Conservation (phyloP, 2,113 vertebrate species). For the Onychostruthus taczanowskii region DNA sequence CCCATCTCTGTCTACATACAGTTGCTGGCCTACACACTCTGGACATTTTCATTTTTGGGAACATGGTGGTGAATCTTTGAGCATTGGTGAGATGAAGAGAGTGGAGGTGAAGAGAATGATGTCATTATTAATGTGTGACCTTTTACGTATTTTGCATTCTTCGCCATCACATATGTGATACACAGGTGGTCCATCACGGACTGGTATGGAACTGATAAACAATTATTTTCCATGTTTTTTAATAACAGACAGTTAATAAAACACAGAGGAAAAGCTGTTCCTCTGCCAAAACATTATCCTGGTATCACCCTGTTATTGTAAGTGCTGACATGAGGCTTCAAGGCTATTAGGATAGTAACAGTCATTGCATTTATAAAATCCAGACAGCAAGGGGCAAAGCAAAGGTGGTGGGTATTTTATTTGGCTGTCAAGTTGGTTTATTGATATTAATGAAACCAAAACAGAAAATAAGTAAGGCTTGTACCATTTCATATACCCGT, state of each 20-base stretch:
- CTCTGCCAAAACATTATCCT: background rate
- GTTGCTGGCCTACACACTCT: background rate
- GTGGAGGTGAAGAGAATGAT: background rate
- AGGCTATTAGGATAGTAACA: background rate
- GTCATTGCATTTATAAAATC: background rate
- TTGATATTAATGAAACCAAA: background rate
- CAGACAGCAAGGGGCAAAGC: background rate
- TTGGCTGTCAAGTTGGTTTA: background rate
- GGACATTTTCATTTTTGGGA: background rate
- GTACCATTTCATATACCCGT: background rate
- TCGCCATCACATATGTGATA: accelerated
- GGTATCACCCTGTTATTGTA: background rate
- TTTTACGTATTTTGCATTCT: accelerated
- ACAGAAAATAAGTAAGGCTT: background rate
- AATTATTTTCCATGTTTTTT: background rate
- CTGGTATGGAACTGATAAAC: background rate
- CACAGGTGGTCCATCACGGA: background rate
- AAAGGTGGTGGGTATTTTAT: background rate
- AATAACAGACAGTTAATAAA: background rate
- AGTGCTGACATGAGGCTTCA: background rate
- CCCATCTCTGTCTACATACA: accelerated
- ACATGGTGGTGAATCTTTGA: background rate
- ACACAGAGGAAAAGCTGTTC: background rate
- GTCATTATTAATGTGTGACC: background rate
- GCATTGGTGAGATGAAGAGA: accelerated